phyloP scores from a whole-genome alignment of 2,113 vertebrate genomes.

The Proteles cristata region DNA sequence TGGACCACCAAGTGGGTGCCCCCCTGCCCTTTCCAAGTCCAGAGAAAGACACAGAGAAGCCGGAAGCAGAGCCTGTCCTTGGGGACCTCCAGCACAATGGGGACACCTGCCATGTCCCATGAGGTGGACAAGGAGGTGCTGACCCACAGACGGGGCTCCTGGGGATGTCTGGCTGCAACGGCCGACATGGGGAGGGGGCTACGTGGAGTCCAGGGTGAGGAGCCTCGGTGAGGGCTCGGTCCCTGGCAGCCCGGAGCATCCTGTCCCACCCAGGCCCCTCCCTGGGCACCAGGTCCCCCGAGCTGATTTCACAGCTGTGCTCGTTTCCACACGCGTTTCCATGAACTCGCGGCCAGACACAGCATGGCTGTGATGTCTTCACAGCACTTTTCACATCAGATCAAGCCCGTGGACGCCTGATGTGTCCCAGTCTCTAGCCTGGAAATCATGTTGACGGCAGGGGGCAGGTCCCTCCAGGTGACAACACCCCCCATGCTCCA shows the following conservation, averaged over 20 bases:
- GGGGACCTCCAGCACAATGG: not conserved
- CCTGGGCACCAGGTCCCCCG: fast-evolving
- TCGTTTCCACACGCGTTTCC: fast-evolving
- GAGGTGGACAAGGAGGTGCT: too few species aligned
- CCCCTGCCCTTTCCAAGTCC: fast-evolving
- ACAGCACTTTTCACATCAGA: fast-evolving
- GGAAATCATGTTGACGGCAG: not conserved
- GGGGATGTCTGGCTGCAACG: too few species aligned
- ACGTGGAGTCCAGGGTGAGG: too few species aligned
- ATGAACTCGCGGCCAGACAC: fast-evolving
- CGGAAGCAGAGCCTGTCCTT: fast-evolving
- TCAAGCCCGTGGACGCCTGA: fast-evolving
- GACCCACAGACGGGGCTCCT: not conserved
- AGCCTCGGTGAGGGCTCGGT: not conserved
- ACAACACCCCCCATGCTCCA: not conserved
- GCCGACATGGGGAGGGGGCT: too few species aligned
- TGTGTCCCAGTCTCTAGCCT: not conserved
- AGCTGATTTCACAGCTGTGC: fast-evolving
- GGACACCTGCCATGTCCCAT: not conserved
- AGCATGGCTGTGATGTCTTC: fast-evolving
- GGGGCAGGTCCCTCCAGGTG: not conserved
- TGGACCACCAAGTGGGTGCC: not conserved
- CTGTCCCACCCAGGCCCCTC: not conserved
- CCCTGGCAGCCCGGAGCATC: fast-evolving
- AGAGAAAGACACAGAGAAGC: not conserved